Conservation (phyloP, 2,113 vertebrate genomes). For the Perognathus longimembris region DNA sequence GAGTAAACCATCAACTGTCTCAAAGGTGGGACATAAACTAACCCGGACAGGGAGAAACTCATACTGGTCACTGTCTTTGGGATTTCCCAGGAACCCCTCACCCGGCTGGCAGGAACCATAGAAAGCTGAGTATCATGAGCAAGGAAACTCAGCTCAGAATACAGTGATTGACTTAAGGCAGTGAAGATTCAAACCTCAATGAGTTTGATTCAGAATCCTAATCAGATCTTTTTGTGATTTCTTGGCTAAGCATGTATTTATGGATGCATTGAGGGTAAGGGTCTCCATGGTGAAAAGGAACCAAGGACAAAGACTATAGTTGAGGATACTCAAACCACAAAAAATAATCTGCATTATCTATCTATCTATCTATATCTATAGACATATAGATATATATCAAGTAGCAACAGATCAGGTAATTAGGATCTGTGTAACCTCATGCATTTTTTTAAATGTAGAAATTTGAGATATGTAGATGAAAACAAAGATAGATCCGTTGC, state of each 20-base stretch:
- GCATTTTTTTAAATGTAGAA: neutral
- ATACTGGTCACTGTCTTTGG: no score
- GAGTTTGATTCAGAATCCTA: neutral
- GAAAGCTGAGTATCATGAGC: neutral
- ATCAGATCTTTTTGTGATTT: neutral
- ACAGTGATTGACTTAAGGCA: neutral
- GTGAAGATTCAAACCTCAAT: neutral
- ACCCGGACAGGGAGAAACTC: neutral
- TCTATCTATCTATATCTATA: no score
- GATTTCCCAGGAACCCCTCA: accelerated
- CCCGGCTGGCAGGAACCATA: neutral
- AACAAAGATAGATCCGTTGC: neutral
- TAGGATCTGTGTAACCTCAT: no score
- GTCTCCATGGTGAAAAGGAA: neutral
- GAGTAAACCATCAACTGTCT: neutral
- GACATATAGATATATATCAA: neutral
- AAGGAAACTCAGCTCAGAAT: neutral
- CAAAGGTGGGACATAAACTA: neutral
- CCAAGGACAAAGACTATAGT: neutral
- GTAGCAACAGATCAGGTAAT: neutral
- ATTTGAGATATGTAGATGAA: neutral
- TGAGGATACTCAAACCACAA: neutral
- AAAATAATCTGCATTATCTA: no score
- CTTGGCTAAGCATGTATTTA: neutral
- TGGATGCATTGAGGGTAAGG: neutral